phyloP scores from a whole-genome alignment of 2,888 invertebrate species.

The Eilema caniola region DNA sequence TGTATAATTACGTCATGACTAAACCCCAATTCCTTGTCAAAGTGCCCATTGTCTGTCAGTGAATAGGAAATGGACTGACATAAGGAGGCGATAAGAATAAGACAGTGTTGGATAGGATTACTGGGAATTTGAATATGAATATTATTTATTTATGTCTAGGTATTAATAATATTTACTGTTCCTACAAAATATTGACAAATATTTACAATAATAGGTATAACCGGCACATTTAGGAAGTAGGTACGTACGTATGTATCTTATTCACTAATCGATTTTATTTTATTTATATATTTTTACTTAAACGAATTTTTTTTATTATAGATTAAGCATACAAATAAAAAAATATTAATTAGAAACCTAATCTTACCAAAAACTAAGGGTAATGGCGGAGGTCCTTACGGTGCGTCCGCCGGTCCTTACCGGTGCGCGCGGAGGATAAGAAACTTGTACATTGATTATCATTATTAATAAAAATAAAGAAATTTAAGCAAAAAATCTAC shows the following conservation, averaged over 20 bases:
- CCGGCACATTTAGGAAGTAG: too few species aligned
- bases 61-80: slow-evolving; percentile 53
- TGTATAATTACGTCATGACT: slow-evolving; percentile 57
- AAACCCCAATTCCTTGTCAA: slow-evolving; percentile 47
- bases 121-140: slow-evolving; percentile 38
- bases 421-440: too few species aligned
- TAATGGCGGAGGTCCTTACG: too few species aligned
- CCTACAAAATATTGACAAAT: background rate
- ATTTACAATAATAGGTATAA: background rate
- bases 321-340: background rate
- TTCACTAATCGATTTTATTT: background rate
- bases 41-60: slow-evolving; percentile 39
- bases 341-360: background rate
- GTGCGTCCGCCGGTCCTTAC: too few species aligned
- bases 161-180: slow-evolving; percentile 28
- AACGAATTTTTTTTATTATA: background rate
- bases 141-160: slow-evolving; percentile 27
- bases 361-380: too few species aligned
- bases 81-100: slow-evolving; percentile 44
- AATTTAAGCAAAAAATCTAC: too few species aligned
- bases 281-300: too few species aligned
- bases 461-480: too few species aligned
- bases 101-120: slow-evolving; percentile 44
- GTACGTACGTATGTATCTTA: background rate
- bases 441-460: too few species aligned